Conservation (phyloP, 2,797 vertebrate genomes). For the Diplodus sargus region DNA sequence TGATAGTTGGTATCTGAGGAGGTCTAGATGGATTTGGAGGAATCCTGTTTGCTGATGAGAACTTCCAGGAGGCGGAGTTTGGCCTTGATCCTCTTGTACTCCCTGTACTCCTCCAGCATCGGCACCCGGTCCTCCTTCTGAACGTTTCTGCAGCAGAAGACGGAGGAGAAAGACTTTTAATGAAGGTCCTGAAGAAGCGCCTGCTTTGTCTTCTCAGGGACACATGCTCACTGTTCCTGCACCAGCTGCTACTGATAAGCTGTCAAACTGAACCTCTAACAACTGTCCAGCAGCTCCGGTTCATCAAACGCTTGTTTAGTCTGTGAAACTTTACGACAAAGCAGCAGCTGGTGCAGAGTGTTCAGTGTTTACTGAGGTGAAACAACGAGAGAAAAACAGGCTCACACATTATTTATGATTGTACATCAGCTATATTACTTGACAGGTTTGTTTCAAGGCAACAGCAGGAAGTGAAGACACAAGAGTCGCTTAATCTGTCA, state of each 20-base stretch:
- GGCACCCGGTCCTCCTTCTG: constrained; percentile 96
- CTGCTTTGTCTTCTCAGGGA: no score
- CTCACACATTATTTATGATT: no score
- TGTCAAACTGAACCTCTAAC: neutral
- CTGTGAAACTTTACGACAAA: neutral
- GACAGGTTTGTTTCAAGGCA: no score
- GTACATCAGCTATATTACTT: no score
- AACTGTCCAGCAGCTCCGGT: no score
- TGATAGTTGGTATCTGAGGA: constrained; percentile 16
- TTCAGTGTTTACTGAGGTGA: neutral
- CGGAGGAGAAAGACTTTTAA: neutral
- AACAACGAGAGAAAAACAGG: no score
- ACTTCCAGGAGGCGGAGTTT: constrained; percentile 97
- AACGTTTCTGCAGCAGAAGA: constrained; percentile 85
- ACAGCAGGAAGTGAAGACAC: no score
- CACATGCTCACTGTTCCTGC: neutral
- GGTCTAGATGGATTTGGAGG: constrained; percentile 95
- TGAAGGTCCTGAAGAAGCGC: neutral
- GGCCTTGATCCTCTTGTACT: constrained; percentile 98
- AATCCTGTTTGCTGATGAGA: constrained; percentile 98
- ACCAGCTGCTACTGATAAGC: neutral
- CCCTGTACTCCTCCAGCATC: constrained; percentile 95
- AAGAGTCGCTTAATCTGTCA: no score
- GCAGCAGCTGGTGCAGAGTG: neutral
- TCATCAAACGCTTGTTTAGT: no score